Evolutionary conservation across 2,113 vertebrate species (phyloP).

Genomic region (Clupea harengus): DNA sequence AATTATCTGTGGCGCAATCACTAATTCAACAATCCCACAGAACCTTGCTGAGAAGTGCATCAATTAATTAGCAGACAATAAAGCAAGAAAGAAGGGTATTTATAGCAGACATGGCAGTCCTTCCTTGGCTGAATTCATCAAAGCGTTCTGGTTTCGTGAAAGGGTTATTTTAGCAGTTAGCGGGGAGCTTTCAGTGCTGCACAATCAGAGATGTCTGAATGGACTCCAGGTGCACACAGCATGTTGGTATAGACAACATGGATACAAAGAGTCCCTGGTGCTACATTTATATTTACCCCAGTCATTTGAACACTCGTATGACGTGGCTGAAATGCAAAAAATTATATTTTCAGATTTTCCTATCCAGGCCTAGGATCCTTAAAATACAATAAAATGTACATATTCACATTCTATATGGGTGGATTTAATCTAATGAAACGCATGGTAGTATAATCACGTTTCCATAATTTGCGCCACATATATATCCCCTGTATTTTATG

Average conservation of each 20-base stretch:
- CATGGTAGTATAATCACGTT: too few relatives aligned
- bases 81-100: slow-evolving; percentile 37
- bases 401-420: too few relatives aligned
- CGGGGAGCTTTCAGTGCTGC: neutral
- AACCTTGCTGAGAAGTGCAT: slow-evolving; percentile 47
- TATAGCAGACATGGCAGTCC: slow-evolving; percentile 10
- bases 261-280: neutral
- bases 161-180: neutral
- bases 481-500: neutral
- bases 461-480: too few relatives aligned
- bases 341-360: neutral
- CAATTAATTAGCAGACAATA: slow-evolving; percentile 50
- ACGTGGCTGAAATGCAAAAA: neutral
- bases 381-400: neutral
- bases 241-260: neutral
- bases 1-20: slow-evolving; percentile 54
- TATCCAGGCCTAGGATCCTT: neutral
- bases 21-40: slow-evolving; percentile 54
- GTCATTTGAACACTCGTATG: too few relatives aligned
- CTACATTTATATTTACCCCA: neutral
- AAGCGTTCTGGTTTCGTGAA: neutral
- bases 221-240: neutral
- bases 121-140: neutral
- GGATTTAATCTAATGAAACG: too few relatives aligned
- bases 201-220: neutral